Base-by-base conservation (phyloP, 2,888 invertebrate genomes). In the Ormyrus labotus region DNA sequence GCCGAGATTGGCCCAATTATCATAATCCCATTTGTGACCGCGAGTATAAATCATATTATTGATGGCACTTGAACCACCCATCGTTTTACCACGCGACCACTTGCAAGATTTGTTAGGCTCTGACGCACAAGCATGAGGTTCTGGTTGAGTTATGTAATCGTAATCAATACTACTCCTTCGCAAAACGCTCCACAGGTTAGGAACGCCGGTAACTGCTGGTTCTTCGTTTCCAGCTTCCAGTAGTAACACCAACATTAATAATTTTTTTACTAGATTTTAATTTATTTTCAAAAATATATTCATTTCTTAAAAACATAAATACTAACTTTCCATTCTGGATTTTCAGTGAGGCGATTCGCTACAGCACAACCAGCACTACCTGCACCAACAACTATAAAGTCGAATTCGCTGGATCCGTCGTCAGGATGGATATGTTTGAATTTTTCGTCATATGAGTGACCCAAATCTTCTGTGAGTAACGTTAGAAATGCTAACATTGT, bases 171-270 rank as follows among this genome's bases (percentile, higher is more conserved):
- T 57, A 13, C 69, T 70, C 6, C 6, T 2, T 5, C 53, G 53
- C 1, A 68, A 55, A 10, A 7, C 7, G 3, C 5, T 2, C 7
- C 6, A 3, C 34, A 65, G n/a, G 1, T 10, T 19, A 10, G 68
- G 68, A 55, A 55, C 47, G 11, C 55, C 45, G 1, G 68, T 8
- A 6, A 68, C 55, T 34, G 45, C 55, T 1, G 65, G 55, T 84
- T 86, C 84, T 80, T 67, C 83, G 72, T 75, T 53, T 0, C 61
- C 60, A n/a, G 47, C n/a, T 57, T 69, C 69, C 47, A 69, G 47
- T 47, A 69, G 13, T 53, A 67, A 34, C 9, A 67, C 45, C 67
- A 53, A 51, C 11, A 53, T 19, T 19, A 19, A 19, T 19, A 0
- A 19, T 19, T 19, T 19, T 19, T 19, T 19, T 19, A 19, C 19